Conservation (phyloP, 2,797 vertebrate species). For the Chanos chanos region DNA sequence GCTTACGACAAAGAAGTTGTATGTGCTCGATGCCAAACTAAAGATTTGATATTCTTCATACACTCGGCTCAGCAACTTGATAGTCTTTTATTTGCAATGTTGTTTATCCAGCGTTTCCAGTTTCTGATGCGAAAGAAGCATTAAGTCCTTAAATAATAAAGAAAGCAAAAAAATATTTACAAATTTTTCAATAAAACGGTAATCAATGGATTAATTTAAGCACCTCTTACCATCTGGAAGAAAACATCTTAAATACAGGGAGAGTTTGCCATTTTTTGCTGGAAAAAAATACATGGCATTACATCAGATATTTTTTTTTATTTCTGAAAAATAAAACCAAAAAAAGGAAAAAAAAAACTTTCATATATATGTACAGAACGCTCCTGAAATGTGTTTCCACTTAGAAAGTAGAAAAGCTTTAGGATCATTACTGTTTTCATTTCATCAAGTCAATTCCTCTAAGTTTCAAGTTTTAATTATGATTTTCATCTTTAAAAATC, state of each 20-base stretch:
- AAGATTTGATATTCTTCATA: constrained; percentile 15
- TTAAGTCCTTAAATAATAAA: constrained; percentile 90
- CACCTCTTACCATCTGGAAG: constrained; percentile 79
- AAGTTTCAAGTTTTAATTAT: constrained; percentile 76
- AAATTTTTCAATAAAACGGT: constrained; percentile 85
- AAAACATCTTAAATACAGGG: constrained; percentile 71
- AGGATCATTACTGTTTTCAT: constrained; percentile 70
- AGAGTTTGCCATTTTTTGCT: constrained; percentile 65
- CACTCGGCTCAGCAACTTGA: constrained; percentile 60
- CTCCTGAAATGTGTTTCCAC: constrained; percentile 78
- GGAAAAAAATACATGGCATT: constrained; percentile 75
- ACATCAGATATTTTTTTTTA: constrained; percentile 66
- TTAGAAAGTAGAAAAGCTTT: constrained; percentile 74
- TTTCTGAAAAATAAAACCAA: constrained; percentile 67
- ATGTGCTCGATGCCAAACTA: neutral
- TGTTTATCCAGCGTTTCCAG: constrained; percentile 81
- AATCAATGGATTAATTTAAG: constrained; percentile 86
- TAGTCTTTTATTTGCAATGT: constrained; percentile 82
- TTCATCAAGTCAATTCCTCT: constrained; percentile 71
- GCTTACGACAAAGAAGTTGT: neutral
- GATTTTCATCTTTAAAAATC: constrained; percentile 68
- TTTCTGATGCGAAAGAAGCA: constrained; percentile 91
- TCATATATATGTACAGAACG: constrained; percentile 77
- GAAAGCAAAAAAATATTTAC: constrained; percentile 89
- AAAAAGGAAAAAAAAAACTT: constrained; percentile 35